A percentile compares a stretch with the other conserved stretches of the same genome.
phyloP scores from a whole-genome alignment of 92 coral and sea anemone species.

The Isaurus tuberculatus region DNA sequence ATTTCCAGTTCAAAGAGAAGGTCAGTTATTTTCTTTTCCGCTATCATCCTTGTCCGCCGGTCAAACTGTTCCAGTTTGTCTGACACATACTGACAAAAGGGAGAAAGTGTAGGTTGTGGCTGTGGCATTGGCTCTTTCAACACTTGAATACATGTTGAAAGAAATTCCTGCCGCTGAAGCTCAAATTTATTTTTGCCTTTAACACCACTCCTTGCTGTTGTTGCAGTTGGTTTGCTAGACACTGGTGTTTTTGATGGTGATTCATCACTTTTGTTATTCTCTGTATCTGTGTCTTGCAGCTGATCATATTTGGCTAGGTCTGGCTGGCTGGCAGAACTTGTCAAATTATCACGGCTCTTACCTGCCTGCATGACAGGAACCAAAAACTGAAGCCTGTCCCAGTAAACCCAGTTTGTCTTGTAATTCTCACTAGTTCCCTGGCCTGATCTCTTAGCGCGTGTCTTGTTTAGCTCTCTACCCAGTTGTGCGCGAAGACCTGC shows the following conservation, averaged over 20 bases:
- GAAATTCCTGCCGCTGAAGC: constrained; percentile 37
- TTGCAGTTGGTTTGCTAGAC: neutral
- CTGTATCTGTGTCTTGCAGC: neutral
- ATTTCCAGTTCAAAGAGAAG: constrained; percentile 61
- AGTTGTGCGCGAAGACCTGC: constrained; percentile 52
- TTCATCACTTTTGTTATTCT: neutral
- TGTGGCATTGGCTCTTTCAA: constrained; percentile 64
- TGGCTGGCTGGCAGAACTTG: neutral
- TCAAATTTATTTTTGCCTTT: neutral
- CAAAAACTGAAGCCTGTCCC: constrained; percentile 66
- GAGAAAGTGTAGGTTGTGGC: constrained; percentile 41
- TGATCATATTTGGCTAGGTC: neutral
- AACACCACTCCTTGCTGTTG: neutral
- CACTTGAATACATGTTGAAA: constrained; percentile 68
- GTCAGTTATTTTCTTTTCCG: constrained; percentile 60
- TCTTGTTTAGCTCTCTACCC: constrained; percentile 55
- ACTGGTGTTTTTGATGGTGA: neutral
- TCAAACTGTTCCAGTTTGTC: constrained; percentile 57
- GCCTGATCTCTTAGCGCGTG: constrained; percentile 38
- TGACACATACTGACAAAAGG: constrained; percentile 58
- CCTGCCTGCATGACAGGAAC: constrained; percentile 62
- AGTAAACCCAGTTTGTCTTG: constrained; percentile 61
- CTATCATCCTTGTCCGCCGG: constrained; percentile 62
- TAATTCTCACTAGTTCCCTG: constrained; percentile 37
- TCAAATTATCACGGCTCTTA: constrained; percentile 56